Evolutionary conservation across 2,888 invertebrate species (phyloP), one percentile per base, ranked within the genome.

Genomic region (Catocala sponsa): DNA sequence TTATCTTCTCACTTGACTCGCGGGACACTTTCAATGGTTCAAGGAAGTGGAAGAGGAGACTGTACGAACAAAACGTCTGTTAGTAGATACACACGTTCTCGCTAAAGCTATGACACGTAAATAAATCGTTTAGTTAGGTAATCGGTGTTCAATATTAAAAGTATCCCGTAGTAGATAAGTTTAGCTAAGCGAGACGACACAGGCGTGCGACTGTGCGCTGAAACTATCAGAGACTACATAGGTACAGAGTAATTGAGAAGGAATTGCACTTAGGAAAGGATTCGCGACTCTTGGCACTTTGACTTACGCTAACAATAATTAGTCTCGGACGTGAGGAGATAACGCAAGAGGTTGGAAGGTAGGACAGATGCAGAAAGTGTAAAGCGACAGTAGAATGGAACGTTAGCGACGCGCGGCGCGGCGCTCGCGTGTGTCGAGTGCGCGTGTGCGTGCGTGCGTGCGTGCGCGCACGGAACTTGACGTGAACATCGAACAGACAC

Each of bases 251-350:
- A 88, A 88, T 91, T 88, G 88, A 91, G 86, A 88, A 89, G 84
- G 86, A 92, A 91, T 91, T 91, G 94, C 91, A 91, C 89, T 91
- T 91, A 84, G 84, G 87, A 88, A 86, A 88, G 80, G 85, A 83
- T 87, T 85, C 80, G 86, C 85, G 82, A 87, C 86, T 89, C 90
- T 94, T 94, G 94, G 94, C 94, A 94, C 94, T 93, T 93, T 81
- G 73, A 88, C 91, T 93, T 93, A 94, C 79, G 79, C 89, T 92
- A 92, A n/a, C n/a, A n/a, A 85, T 79, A 81, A 81, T 73, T 84
- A 75, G 56, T 66, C 59, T 72, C 70, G 54, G 73, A 72, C 69
- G 59, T 62, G 59, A 63, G 67, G 77, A 80, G 72, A 71, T 78
- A 75, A 78, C 70, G 51, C 42, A 70, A 69, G 62, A 56, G 62